A percentile compares a stretch with the other conserved stretches of the same genome.
phyloP scores from a whole-genome alignment of 2,888 invertebrate species.

The Cerastis rubricosa region DNA sequence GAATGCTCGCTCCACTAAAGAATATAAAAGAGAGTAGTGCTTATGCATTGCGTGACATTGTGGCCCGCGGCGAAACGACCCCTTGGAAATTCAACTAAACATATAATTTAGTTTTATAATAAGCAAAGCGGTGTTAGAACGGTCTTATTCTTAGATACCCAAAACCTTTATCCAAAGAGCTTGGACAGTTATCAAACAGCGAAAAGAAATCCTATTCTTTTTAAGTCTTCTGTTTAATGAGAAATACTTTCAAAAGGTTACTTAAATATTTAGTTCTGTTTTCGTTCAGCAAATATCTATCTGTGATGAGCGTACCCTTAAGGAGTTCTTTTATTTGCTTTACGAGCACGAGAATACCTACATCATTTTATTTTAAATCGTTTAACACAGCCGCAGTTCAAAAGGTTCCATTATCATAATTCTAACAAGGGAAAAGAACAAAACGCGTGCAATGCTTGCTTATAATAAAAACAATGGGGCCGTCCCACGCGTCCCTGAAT shows the following conservation, averaged over 20 bases:
- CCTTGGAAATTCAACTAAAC: slow-evolving; percentile 42
- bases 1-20: slow-evolving; percentile 64
- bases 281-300: slow-evolving; percentile 36
- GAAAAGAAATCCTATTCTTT: slow-evolving; percentile 3
- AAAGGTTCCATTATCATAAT: slow-evolving; percentile 83
- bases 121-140: slow-evolving; percentile 11
- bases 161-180: slow-evolving; percentile 1
- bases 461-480: slow-evolving; percentile 85
- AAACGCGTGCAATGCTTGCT: slow-evolving; percentile 80
- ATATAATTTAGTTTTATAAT: slow-evolving; percentile 55
- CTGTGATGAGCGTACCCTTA: slow-evolving; percentile 19
- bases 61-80: slow-evolving; percentile 38
- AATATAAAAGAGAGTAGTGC: slow-evolving; percentile 67
- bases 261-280: slow-evolving; percentile 37
- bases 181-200: slow-evolving; percentile 5
- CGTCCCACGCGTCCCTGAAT: slow-evolving; percentile 78
- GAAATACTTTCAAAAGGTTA: slow-evolving; percentile 28
- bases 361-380: slow-evolving; percentile 69
- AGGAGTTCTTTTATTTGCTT: slow-evolving; percentile 37
- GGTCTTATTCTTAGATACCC: not conserved
- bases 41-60: slow-evolving; percentile 53
- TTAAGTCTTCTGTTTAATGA: slow-evolving; percentile 22
- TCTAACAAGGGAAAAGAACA: slow-evolving; percentile 79
- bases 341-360: slow-evolving; percentile 34
- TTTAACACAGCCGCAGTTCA: slow-evolving; percentile 72